Evolutionary conservation across 1,140 invertebrate species (phyloP).

Genomic region (Oreohelix idahoensis): DNA sequence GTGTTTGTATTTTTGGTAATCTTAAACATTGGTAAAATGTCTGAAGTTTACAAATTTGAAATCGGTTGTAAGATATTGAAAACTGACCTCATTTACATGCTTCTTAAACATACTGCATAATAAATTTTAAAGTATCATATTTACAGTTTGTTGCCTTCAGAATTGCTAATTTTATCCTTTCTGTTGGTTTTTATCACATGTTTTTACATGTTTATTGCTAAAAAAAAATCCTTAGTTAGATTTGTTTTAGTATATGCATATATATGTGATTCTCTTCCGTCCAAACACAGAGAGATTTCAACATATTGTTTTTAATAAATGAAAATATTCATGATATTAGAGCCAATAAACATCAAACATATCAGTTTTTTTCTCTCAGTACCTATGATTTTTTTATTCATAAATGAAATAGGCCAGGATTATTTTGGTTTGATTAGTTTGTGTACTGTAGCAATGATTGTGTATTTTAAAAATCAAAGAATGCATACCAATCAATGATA

Average conservation of each 20-base stretch:
- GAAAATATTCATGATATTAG: background rate
- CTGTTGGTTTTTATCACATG: background rate
- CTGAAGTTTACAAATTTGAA: no score
- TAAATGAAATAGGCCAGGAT: no score
- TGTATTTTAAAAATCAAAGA: no score
- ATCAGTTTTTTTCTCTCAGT: background rate
- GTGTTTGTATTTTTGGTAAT: no score
- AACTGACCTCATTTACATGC: no score
- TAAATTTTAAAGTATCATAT: background rate
- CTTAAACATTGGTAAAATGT: no score
- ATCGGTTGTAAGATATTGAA: no score
- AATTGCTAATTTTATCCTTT: background rate
- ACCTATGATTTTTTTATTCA: no score
- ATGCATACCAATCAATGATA: no score
- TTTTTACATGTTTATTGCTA: background rate
- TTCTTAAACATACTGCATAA: background rate
- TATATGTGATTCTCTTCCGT: background rate
- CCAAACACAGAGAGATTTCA: background rate
- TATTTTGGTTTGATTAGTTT: no score
- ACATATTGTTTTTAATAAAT: background rate
- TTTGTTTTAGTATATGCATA: background rate
- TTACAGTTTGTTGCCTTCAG: background rate
- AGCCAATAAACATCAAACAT: background rate
- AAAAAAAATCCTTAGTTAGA: background rate
- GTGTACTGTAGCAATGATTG: no score